phyloP scores from a whole-genome alignment of 2,888 invertebrate species.

The Sesia apiformis region DNA sequence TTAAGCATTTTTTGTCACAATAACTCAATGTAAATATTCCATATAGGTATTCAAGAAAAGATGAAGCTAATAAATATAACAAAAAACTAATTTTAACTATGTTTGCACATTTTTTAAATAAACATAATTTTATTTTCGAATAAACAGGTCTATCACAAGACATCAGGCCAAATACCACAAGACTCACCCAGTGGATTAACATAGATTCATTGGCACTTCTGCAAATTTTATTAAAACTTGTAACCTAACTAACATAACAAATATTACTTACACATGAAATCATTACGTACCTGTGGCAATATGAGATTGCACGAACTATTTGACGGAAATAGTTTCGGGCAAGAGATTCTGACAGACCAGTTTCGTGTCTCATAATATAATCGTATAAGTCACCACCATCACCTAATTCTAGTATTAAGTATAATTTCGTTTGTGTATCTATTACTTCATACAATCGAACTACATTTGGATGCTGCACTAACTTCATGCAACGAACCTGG shows the following conservation, averaged over 20 bases:
- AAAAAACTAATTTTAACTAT: background rate
- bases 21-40: too few species aligned
- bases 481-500: constrained; percentile 96
- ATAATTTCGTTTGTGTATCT: constrained; percentile 98
- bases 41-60: too few species aligned
- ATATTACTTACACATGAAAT: background rate
- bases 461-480: constrained; percentile 99
- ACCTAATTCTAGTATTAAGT: constrained; percentile 96
- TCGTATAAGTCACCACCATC: constrained; percentile 99
- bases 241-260: too few species aligned
- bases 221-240: too few species aligned
- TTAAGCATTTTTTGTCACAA: too few species aligned
- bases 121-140: too few species aligned
- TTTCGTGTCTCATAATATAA: constrained; percentile 97
- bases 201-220: too few species aligned
- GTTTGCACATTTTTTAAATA: background rate
- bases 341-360: constrained; percentile 87
- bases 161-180: too few species aligned
- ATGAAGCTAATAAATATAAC: background rate
- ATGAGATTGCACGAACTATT: constrained; percentile 97
- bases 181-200: too few species aligned
- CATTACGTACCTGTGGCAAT: constrained; percentile 89
- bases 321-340: constrained; percentile 96
- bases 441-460: constrained; percentile 99
- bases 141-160: too few species aligned